A percentile compares a stretch with the other conserved stretches of the same genome.
Conservation (phyloP, 2,888 invertebrate genomes). For the Frankliniella fusca region DNA sequence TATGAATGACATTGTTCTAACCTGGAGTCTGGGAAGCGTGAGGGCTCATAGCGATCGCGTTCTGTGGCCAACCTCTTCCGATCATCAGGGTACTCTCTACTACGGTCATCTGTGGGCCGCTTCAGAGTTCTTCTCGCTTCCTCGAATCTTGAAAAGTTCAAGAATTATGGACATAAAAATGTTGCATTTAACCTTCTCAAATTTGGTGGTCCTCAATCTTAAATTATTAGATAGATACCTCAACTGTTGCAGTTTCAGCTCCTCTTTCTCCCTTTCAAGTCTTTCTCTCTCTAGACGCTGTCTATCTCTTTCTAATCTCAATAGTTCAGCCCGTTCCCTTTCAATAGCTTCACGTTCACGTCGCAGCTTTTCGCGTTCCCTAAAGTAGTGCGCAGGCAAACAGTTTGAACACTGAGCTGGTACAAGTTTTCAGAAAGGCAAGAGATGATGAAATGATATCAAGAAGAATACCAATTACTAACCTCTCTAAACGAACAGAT, state of each 20-base stretch:
- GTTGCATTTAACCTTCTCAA: background rate
- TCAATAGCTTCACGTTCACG: slow-evolving; percentile 84
- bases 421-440: background rate
- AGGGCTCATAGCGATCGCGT: slow-evolving; percentile 35
- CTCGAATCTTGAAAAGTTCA: background rate
- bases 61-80: slow-evolving; percentile 36
- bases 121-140: background rate
- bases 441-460: slow-evolving; percentile 13
- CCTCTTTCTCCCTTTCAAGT: slow-evolving; percentile 73
- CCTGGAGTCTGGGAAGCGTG: slow-evolving; percentile 3
- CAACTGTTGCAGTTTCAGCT: slow-evolving; percentile 75
- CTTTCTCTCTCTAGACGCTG: slow-evolving; percentile 72
- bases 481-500: slow-evolving; percentile 68
- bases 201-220: background rate
- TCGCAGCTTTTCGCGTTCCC: slow-evolving; percentile 75
- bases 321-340: slow-evolving; percentile 77
- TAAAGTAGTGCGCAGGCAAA: slow-evolving; percentile 33
- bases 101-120: background rate
- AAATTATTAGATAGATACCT: slow-evolving; percentile 48
- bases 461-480: slow-evolving; percentile 39
- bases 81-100: slow-evolving; percentile 36
- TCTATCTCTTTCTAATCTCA: slow-evolving; percentile 78
- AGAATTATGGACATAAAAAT: background rate
- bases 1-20: background rate
- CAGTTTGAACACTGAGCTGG: background rate